Evolutionary conservation across 2,888 invertebrate species (phyloP).

Genomic region (Pemphredon lugubris): DNA sequence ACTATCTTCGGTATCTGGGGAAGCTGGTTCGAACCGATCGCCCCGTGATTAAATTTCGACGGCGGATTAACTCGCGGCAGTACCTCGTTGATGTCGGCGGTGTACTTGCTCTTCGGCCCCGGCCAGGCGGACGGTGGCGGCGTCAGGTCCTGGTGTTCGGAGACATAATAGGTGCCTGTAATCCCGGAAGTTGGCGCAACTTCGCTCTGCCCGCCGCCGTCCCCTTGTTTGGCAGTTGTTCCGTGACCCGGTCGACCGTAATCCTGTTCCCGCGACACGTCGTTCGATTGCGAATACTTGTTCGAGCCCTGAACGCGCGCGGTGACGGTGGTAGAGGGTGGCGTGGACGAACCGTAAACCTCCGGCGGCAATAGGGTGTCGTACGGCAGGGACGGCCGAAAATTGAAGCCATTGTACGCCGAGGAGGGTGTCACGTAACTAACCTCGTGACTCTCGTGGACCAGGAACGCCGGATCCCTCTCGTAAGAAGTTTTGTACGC

Average conservation of each 20-base stretch:
- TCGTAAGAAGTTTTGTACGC: constrained; percentile 71
- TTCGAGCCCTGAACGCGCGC: constrained; percentile 37
- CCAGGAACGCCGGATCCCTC: constrained; percentile 74
- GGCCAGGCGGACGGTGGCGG: constrained; percentile 65
- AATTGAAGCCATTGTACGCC: constrained; percentile 65
- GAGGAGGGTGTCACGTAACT: constrained; percentile 74
- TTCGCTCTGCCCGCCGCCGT: constrained; percentile 22
- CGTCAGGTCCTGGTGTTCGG: constrained; percentile 68
- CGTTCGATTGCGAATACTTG: constrained; percentile 60
- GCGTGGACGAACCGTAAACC: constrained; percentile 56
- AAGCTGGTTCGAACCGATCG: constrained; percentile 46
- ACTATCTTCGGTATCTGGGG: constrained; percentile 67
- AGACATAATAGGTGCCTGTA: constrained; percentile 68
- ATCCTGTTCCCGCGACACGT: constrained; percentile 35
- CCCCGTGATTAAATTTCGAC: constrained; percentile 70
- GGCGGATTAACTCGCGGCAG: constrained; percentile 73
- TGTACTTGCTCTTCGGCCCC: constrained; percentile 63
- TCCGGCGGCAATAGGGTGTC: constrained; percentile 69
- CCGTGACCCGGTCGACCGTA: constrained; percentile 38
- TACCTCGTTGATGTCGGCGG: constrained; percentile 75
- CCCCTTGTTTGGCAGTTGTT: constrained; percentile 37
- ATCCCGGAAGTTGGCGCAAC: constrained; percentile 29
- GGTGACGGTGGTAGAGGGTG: constrained; percentile 45
- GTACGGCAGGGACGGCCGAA: constrained; percentile 72
- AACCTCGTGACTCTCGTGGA: constrained; percentile 78